Evolutionary conservation across 2,888 invertebrate species (phyloP), one percentile per base, ranked within the genome.

Genomic region (Drosophila neutralis): DNA sequence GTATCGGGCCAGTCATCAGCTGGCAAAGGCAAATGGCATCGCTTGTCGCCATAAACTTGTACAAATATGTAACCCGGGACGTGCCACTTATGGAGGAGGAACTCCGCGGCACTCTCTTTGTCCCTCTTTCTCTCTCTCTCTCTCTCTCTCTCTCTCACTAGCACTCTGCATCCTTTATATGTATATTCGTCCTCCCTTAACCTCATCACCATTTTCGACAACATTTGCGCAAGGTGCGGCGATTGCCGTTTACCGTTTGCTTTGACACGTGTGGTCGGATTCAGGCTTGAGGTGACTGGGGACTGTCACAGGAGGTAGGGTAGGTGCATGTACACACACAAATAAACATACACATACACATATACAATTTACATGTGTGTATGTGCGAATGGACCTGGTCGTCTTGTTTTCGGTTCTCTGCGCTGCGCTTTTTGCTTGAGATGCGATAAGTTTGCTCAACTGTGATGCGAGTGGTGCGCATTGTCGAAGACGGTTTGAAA

Each of bases 11-110:
- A 89, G 87, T 87, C 89, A 84, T 89, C 83, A 87, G 84, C 82
- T 87, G 84, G 84, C 73, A 45, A 38, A 70, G 83, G 84, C 84
- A 85, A 85, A 85, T 87, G 85, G 87, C 89, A 87, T 71, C 82
- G 85, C 87, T 87, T 85, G 85, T 89, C 85, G 85, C 85, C 89
- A 87, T 85, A 85, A 89, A 89, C 85, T 85, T 89, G 89, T 73
- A 89, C 85, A 85, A 85, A 85, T 85, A 87, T 85, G 85, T 82
- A 67, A 69, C 85, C 61, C 57, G 73, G 82, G 85, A 89, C 85
- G 85, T 85, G 85, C 85, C 87, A 83, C 89, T 86, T 88, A 86
- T 69, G 79, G 58, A 4, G 48, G 24, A 35, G 63, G 13, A 45
- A 24, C 24, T 54, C 36, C 38, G 29, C 18, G 4, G 15, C 11